Evolutionary conservation across 2,797 vertebrate species (phyloP), one percentile per base, ranked within the genome.

Genomic region (Tinamus major): DNA sequence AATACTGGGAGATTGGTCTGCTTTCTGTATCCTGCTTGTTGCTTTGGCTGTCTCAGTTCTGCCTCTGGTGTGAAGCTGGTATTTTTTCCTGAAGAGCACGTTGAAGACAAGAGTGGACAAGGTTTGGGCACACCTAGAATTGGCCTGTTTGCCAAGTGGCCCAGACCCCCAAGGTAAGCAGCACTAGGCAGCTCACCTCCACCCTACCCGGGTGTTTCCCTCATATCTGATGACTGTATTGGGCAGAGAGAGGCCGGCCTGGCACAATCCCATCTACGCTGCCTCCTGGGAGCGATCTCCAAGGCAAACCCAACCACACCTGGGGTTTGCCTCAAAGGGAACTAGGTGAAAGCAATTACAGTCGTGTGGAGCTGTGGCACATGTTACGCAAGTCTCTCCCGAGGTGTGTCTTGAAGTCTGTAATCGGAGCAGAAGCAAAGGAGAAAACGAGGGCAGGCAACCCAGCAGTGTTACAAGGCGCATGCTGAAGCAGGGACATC

Each of bases 251-350:
- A 90, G 69, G 69, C 33, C 87, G 89, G 46, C 77, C 85, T 94
- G 88, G 83, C 67, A 94, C 88, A 65, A 33, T 49, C 58, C 39
- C 14, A 21, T 58, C 20, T 33, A 44, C 29, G 48, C 35, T 21
- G 24, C 55, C 39, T 55, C 26, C 8, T 64, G 39, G 53, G 64
- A 85, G n/a, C 27, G 41, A 80, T 35, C 65, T 78, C 48, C 62
- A 53, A 74, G 16, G 79, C 83, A 95, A 96, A 95, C 83, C 88
- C 19, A 90, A 59, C 95, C 95, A 86, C 95, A 42, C 94, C 93
- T 90, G 93, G 44, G 21, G 4, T 80, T 53, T 37, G 49, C 37
- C 37, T 72, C 12, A 19, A 63, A 78, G 5, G 12, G 33, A 87
- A 26, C 9, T 11, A 27, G 1, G 31, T 92, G 92, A 93, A 31